Evolutionary conservation across 2,888 invertebrate genomes (phyloP).

Genomic region (Saturnia japonica): DNA sequence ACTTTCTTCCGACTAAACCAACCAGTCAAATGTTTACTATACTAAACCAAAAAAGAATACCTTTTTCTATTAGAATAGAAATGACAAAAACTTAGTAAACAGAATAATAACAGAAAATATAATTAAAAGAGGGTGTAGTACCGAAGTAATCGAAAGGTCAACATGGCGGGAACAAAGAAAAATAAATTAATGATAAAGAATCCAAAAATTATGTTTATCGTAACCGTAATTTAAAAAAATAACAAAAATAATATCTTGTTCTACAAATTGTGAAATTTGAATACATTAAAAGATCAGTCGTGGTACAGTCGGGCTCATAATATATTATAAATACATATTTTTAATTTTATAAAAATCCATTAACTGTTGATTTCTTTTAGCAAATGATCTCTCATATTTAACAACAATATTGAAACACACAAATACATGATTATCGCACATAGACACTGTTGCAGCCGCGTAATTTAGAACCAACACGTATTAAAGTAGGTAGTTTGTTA

Average conservation of each 20-base stretch:
- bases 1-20: background rate
- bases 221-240: background rate
- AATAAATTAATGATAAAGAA: background rate
- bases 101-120: too few species aligned
- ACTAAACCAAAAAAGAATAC: background rate
- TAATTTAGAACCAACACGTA: too few species aligned
- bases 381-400: too few species aligned
- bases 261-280: conserved; percentile 5
- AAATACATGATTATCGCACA: too few species aligned
- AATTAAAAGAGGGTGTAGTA: too few species aligned
- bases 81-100: too few species aligned
- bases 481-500: too few species aligned
- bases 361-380: too few species aligned
- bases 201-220: conserved; percentile 2
- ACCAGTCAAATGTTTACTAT: background rate
- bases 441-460: too few species aligned
- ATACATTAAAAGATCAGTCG: conserved; percentile 9
- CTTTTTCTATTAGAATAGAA: too few species aligned
- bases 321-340: background rate
- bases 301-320: conserved; percentile 1
- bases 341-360: background rate
- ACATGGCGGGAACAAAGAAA: background rate
- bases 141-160: background rate
- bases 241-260: background rate
- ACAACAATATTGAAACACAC: too few species aligned